Evolutionary conservation across 2,797 vertebrate species (phyloP).

Genomic region (Erithacus rubecula): DNA sequence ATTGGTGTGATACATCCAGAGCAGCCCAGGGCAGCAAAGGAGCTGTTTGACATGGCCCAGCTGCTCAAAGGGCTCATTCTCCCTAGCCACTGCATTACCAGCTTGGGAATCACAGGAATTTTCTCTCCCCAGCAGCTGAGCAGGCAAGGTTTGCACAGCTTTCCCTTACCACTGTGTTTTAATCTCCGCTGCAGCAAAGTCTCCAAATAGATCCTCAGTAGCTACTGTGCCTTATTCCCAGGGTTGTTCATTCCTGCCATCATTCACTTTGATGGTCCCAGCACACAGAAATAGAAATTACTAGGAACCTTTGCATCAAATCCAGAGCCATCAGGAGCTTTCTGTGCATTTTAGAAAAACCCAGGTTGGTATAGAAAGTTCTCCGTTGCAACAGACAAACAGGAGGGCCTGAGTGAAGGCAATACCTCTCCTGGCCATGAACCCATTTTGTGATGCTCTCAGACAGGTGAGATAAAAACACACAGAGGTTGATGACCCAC

Average conservation of each 20-base stretch:
- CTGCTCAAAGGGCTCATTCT: background rate
- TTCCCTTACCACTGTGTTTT: background rate
- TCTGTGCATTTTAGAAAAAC: background rate
- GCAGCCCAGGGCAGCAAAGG: background rate
- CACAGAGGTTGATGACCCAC: background rate
- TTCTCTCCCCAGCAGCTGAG: background rate
- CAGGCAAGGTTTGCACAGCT: background rate
- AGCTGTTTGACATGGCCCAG: background rate
- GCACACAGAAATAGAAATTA: background rate
- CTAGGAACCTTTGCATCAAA: background rate
- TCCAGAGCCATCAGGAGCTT: background rate
- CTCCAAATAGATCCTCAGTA: background rate
- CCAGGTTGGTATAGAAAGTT: background rate
- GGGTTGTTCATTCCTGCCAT: background rate
- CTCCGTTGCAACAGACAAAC: accelerated
- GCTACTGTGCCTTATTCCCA: background rate
- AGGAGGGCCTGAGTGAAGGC: background rate
- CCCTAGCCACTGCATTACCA: background rate
- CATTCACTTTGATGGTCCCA: background rate
- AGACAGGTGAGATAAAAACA: background rate
- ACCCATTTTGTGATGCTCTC: background rate
- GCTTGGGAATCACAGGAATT: background rate
- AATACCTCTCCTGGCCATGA: background rate
- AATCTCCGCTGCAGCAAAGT: background rate
- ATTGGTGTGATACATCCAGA: background rate